Conservation (phyloP, 2,888 invertebrate species). For the Papilio demoleus region DNA sequence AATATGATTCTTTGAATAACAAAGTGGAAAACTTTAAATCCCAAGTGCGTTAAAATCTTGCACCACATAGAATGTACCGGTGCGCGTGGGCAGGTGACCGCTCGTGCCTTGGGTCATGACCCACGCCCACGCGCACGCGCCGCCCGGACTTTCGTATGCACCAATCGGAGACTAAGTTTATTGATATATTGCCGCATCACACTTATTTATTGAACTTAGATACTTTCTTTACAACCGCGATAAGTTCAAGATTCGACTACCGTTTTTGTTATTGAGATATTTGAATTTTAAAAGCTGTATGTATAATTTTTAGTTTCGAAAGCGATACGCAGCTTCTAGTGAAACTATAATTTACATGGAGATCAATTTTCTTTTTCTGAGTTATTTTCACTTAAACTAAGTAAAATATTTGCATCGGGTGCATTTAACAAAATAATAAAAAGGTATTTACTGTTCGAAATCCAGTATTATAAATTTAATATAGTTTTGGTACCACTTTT, state of each 20-base stretch:
- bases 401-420: no score
- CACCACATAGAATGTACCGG: slow-evolving; percentile 33
- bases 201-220: slow-evolving; percentile 64
- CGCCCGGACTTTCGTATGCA: slow-evolving; percentile 53
- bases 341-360: not conserved
- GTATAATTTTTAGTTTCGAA: slow-evolving; percentile 28
- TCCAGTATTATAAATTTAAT: no score
- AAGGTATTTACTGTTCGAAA: not conserved
- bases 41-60: slow-evolving; percentile 27
- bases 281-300: slow-evolving; percentile 28
- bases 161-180: slow-evolving; percentile 60
- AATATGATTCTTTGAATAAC: not conserved
- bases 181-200: slow-evolving; percentile 63
- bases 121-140: slow-evolving; percentile 70
- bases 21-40: not conserved
- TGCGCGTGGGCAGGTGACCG: slow-evolving; percentile 45
- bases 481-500: not conserved
- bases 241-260: slow-evolving; percentile 54
- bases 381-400: no score
- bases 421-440: no score
- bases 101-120: slow-evolving; percentile 63
- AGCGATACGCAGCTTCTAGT: not conserved
- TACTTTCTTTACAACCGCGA: slow-evolving; percentile 58
- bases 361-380: not conserved
- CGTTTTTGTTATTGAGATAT: slow-evolving; percentile 46